These are phyloP conservation scores for Platyura marginata DNA, from an alignment of 1,140 invertebrate species.

Conservation along the genomic window DNA sequence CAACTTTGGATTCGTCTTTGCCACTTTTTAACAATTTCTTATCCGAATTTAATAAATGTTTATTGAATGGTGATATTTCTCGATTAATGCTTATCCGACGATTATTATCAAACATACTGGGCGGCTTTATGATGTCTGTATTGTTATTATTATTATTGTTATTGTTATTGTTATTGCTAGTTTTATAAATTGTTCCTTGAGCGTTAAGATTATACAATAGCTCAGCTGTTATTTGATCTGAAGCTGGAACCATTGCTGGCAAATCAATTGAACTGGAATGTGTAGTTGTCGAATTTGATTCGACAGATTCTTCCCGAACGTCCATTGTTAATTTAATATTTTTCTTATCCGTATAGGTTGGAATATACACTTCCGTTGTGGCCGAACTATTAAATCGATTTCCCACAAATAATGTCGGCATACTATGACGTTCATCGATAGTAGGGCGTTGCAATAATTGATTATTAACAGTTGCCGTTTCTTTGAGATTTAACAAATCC, in stretches of 20 bases:
- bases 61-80: constrained; percentile 10
- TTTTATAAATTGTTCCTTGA: background rate
- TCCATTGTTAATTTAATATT: background rate
- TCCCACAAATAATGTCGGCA: constrained; percentile 32
- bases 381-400: constrained; percentile 32
- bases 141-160: background rate
- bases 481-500: constrained; percentile 39
- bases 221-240: constrained; percentile 28
- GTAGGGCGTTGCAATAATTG: constrained; percentile 1
- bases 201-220: constrained; percentile 26
- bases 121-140: background rate
- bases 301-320: background rate
- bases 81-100: constrained; percentile 2
- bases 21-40: constrained; percentile 11
- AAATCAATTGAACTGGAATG: constrained; percentile 34
- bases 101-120: constrained; percentile 2
- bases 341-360: constrained; percentile 24
- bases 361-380: constrained; percentile 32
- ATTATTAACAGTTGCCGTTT: constrained; percentile 10
- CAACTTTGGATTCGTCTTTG: background rate
- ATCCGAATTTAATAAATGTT: constrained; percentile 28
- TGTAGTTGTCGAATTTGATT: constrained; percentile 11
- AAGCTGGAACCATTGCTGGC: constrained; percentile 24
- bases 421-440: constrained; percentile 15
- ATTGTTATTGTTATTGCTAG: constrained; percentile 3